Evolutionary conservation across 2,888 invertebrate genomes (phyloP).

Genomic region (Amiota mariae): DNA sequence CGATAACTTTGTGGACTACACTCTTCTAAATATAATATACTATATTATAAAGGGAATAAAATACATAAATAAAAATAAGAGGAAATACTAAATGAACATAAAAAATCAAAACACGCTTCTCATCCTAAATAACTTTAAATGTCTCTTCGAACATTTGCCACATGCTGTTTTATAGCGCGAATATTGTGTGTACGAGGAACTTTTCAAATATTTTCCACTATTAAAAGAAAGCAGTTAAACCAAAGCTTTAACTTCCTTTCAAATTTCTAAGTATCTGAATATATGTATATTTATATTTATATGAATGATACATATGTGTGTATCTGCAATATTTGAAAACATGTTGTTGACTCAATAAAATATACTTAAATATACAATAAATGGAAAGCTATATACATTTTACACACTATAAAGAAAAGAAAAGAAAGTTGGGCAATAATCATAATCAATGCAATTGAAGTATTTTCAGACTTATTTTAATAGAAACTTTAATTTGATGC

Average conservation of each 20-base stretch:
- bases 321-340: background rate
- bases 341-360: too few relatives aligned
- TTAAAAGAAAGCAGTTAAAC: constrained; percentile 31
- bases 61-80: constrained; percentile 3
- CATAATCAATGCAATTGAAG: too few relatives aligned
- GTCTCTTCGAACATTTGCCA: background rate
- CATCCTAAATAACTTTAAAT: background rate
- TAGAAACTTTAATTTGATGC: too few relatives aligned
- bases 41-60: background rate
- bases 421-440: too few relatives aligned
- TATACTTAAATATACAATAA: background rate
- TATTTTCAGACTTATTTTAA: too few relatives aligned
- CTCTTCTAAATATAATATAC: too few relatives aligned
- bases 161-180: constrained; percentile 3
- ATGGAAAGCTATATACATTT: background rate
- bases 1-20: too few relatives aligned
- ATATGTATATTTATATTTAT: background rate
- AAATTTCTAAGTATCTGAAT: background rate
- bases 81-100: constrained; percentile 2
- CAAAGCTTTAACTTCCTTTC: background rate
- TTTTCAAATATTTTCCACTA: constrained; percentile 29
- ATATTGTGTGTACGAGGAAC: background rate
- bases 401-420: background rate
- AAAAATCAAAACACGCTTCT: constrained; percentile 1
- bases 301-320: background rate